Conservation (phyloP, 1,140 invertebrate genomes). For the Megalopta genalis region DNA sequence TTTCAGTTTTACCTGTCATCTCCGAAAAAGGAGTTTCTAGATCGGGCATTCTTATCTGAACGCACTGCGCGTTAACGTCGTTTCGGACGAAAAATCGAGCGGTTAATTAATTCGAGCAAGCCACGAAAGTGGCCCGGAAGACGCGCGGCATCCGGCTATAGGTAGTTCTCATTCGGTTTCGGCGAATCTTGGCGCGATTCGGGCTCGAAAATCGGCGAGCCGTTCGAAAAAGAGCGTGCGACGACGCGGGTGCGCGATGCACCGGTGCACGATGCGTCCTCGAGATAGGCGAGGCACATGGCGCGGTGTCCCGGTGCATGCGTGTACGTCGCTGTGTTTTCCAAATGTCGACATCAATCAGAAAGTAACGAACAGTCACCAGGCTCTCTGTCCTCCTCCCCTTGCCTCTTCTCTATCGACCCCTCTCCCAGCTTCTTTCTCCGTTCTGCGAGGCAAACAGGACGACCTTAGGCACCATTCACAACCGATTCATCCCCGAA, state of each 20-base stretch:
- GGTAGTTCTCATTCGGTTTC: not conserved
- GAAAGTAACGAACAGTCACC: constrained; percentile 44
- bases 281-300: constrained; percentile 42
- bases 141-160: not conserved
- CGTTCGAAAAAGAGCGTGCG: constrained; percentile 26
- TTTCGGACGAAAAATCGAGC: too few species aligned
- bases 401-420: not conserved
- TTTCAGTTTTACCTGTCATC: too few species aligned
- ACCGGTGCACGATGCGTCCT: constrained; percentile 22
- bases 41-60: too few species aligned
- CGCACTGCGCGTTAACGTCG: too few species aligned
- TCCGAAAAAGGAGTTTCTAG: too few species aligned
- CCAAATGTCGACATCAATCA: constrained; percentile 68
- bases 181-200: constrained; percentile 2
- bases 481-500: constrained; percentile 30
- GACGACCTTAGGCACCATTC: constrained; percentile 27
- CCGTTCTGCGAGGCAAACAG: not conserved
- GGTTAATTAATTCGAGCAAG: not conserved
- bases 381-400: constrained; percentile 31
- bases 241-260: not conserved
- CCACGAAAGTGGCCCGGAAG: not conserved
- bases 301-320: constrained; percentile 32
- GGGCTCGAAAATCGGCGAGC: constrained; percentile 19
- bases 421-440: constrained; percentile 11
- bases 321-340: constrained; percentile 58